A percentile compares a stretch with the other conserved stretches of the same genome.
Conservation (phyloP, 2,888 invertebrate genomes). For the Lycaena phlaeas region DNA sequence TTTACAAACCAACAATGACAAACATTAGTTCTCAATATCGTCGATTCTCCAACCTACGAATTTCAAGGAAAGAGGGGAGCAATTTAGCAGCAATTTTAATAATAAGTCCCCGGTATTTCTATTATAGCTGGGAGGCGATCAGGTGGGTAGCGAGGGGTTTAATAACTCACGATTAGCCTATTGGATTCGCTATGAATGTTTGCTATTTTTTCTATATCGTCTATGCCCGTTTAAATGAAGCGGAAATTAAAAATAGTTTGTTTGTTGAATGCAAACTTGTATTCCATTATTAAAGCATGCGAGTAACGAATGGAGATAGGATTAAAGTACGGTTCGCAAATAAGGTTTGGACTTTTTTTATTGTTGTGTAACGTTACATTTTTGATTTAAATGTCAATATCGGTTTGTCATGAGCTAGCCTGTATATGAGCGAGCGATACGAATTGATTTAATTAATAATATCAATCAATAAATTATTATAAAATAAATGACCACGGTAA, state of each 20-base stretch:
- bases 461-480: too few relatives aligned
- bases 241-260: conserved; percentile 53
- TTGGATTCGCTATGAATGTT: conserved; percentile 71
- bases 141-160: conserved; percentile 66
- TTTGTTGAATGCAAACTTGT: conserved; percentile 26
- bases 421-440: too few relatives aligned
- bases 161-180: conserved; percentile 72
- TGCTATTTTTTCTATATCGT: conserved; percentile 68
- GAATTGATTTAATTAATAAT: too few relatives aligned
- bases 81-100: conserved; percentile 74
- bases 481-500: too few relatives aligned
- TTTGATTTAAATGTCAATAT: not conserved
- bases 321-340: conserved; percentile 21
- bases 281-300: conserved; percentile 27
- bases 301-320: conserved; percentile 21
- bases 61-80: conserved; percentile 62
- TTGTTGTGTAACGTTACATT: not conserved
- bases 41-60: conserved; percentile 46
- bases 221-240: conserved; percentile 43
- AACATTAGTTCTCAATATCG: conserved; percentile 22
- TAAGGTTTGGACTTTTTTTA: not conserved
- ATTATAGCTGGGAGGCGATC: conserved; percentile 69
- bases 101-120: conserved; percentile 73
- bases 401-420: too few relatives aligned
- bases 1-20: conserved; percentile 8